Conservation (phyloP, 2,888 invertebrate species). For the Schizaphis graminum region DNA sequence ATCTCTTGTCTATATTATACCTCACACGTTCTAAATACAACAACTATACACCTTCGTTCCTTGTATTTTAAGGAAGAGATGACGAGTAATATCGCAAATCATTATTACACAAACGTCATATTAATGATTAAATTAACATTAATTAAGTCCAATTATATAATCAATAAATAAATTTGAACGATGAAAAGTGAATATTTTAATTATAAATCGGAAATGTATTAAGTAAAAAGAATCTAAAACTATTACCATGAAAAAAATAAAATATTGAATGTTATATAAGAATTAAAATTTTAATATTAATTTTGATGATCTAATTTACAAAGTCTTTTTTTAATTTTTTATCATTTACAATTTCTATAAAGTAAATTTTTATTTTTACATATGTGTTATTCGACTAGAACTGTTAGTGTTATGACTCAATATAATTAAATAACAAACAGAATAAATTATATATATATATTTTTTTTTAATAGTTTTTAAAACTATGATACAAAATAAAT, state of each 20-base stretch:
- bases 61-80: background rate
- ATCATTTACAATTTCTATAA: background rate
- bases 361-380: background rate
- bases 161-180: background rate
- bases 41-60: rapidly evolving
- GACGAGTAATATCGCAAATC: background rate
- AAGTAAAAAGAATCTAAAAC: background rate
- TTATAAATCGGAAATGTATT: background rate
- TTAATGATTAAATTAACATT: background rate
- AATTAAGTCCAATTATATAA: background rate
- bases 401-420: too few species aligned
- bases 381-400: too few species aligned
- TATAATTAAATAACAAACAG: too few species aligned
- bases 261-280: background rate
- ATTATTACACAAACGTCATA: background rate
- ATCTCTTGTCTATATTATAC: background rate
- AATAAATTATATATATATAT: too few species aligned
- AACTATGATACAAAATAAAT: too few species aligned
- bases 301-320: background rate
- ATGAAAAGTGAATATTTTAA: background rate
- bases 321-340: background rate
- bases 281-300: background rate
- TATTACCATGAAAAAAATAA: background rate
- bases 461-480: too few species aligned
- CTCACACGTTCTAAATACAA: background rate